Evolutionary conservation across 30 jellyfish, hydroid and myxozoan species (phyloP).

Genomic region (Catostylus mosaicus): DNA sequence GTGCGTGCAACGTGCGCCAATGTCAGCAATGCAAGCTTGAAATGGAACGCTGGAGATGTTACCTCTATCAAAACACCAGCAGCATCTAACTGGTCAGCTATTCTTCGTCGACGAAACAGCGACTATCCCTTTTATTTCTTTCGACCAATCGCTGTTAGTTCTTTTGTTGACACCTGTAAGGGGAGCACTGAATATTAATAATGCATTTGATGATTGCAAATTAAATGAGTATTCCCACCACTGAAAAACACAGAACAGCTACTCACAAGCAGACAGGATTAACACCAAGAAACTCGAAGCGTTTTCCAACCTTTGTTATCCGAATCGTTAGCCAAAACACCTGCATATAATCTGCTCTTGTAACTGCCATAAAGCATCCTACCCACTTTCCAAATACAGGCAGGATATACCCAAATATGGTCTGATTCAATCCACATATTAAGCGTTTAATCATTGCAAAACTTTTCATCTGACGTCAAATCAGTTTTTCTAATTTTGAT

Average conservation of each 20-base stretch:
- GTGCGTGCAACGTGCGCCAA: conserved; percentile 84
- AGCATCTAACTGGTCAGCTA: conserved; percentile 59
- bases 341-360: not conserved
- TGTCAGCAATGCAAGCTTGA: conserved; percentile 69
- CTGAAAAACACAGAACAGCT: not conserved
- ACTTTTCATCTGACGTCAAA: not conserved
- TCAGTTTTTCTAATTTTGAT: too few species aligned
- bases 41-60: conserved; percentile 38
- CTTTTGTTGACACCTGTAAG: conserved; percentile 71
- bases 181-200: conserved; percentile 44
- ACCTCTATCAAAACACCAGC: conserved; percentile 53
- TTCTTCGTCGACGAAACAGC: conserved; percentile 28
- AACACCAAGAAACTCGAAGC: conserved; percentile 18
- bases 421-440: not conserved
- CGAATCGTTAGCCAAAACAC: not conserved
- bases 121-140: conserved; percentile 15
- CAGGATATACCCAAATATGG: not conserved
- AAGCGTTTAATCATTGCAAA: not conserved
- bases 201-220: conserved; percentile 38
- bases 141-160: conserved; percentile 46
- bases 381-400: not conserved
- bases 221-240: conserved; percentile 21
- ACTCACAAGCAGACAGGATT: conserved; percentile 8
- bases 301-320: not conserved
- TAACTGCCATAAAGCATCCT: not conserved